Evolutionary conservation across 2,888 invertebrate species (phyloP), one percentile per base, ranked within the genome.

Genomic region (Diplolepis rosae): DNA sequence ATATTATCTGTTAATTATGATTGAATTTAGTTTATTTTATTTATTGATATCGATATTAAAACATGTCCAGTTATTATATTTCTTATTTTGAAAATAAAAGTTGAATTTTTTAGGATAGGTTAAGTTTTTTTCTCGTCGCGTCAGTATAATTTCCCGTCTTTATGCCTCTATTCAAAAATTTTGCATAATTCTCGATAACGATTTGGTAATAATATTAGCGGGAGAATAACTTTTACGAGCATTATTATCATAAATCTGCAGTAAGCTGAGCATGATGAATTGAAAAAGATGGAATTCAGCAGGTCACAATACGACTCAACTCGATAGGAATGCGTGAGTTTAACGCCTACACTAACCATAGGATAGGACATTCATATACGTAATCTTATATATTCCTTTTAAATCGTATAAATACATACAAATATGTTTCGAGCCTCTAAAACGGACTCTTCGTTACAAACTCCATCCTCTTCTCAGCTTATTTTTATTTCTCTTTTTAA

Each of bases 281-380:
- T 61, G 24, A 61, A 22, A 61, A 24, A 39, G 35, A 61, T 35
- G 22, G 24, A 61, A 32, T 24, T 6, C 11, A 61, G 35, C 22
- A 39, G 56, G 56, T 61, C 24, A 61, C 32, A 61, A 61, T 61
- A 30, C 30, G 39, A 45, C 18, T 39, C n/a, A 24, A 2, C 56
- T 56, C 32, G 35, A 56, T 56, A 56, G 56, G 56, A 56, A 56
- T 56, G 56, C 35, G 56, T 28, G 51, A 52, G 51, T 32, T 56
- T 1, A 61, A 61, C 61, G 61, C 61, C 61, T 61, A 61, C 61
- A 39, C 61, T 39, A 24, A n/a, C 61, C 61, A 61, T 35, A 61
- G 61, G 39, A 61, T 35, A 61, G 24, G 4, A 22, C 39, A 39
- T 61, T 61, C 35, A 61, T 39, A 39, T 35, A 22, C 11, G 1